Conservation (phyloP, 2,797 vertebrate species). For the Numenius phaeopus region DNA sequence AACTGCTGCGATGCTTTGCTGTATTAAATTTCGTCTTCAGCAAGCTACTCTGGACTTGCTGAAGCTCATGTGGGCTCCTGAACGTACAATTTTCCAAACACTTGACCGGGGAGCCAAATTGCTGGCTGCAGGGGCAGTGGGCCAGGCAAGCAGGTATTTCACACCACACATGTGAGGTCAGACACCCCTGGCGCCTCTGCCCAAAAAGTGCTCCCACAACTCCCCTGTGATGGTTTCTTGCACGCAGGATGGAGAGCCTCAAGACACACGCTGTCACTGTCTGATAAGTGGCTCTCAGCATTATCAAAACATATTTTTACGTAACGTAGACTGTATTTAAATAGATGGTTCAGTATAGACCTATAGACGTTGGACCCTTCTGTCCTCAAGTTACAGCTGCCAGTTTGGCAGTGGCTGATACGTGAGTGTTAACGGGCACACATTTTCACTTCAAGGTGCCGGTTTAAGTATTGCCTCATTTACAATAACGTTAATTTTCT, state of each 20-base stretch:
- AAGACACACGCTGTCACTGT: not conserved
- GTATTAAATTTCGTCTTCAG: not conserved
- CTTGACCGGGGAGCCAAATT: not conserved
- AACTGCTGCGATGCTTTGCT: not conserved
- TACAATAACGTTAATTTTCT: slow-evolving; percentile 47
- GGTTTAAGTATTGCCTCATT: not conserved
- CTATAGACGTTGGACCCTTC: not conserved
- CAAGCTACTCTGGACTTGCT: not conserved
- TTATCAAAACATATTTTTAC: not conserved
- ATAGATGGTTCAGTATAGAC: not conserved
- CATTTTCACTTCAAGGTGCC: not conserved
- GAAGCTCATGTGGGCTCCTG: not conserved
- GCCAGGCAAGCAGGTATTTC: not conserved
- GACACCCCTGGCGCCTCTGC: not conserved
- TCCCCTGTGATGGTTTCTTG: not conserved
- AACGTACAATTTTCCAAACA: not conserved
- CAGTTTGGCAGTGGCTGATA: not conserved
- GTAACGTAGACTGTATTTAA: not conserved
- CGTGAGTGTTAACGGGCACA: not conserved
- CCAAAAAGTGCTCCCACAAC: not conserved
- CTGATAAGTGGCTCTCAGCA: not conserved
- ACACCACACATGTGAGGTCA: accelerated
- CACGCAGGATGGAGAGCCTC: not conserved
- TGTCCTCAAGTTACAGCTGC: not conserved
- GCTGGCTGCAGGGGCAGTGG: not conserved